Evolutionary conservation across 2,113 vertebrate species (phyloP).

Genomic region (Rhizomys pruinosus): DNA sequence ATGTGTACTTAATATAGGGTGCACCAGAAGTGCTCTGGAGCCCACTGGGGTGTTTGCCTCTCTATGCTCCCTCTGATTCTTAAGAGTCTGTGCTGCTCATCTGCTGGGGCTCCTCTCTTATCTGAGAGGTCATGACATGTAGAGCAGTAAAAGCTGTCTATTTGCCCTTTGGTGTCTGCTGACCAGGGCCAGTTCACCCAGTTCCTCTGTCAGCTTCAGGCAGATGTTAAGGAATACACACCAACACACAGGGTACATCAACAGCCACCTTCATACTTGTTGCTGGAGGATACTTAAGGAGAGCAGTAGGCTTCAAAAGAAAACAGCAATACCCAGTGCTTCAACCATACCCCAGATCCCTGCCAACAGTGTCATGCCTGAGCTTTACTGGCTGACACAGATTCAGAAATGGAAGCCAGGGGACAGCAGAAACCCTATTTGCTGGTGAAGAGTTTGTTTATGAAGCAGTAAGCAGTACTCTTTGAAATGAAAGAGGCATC

Average conservation of each 20-base stretch:
- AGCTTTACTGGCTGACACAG: not conserved
- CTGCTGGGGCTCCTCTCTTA: rapidly evolving
- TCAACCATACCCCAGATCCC: rapidly evolving
- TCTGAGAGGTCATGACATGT: rapidly evolving
- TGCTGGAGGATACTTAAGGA: not conserved
- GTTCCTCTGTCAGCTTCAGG: no score
- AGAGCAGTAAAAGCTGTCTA: rapidly evolving
- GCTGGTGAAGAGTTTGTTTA: not conserved
- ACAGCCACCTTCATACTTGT: rapidly evolving
- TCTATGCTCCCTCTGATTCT: rapidly evolving
- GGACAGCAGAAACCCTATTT: not conserved
- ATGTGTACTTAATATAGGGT: rapidly evolving
- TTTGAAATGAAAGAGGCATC: not conserved
- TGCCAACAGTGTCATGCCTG: rapidly evolving
- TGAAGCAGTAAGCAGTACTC: not conserved
- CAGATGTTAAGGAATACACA: rapidly evolving
- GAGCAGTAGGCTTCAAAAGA: not conserved
- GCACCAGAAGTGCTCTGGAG: rapidly evolving
- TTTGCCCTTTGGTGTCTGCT: rapidly evolving
- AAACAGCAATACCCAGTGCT: no score
- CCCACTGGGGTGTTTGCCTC: not conserved
- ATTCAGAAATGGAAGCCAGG: not conserved
- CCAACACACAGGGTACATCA: rapidly evolving
- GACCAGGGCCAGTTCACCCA: rapidly evolving
- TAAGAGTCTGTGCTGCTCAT: rapidly evolving